phyloP scores from a whole-genome alignment of 2,888 invertebrate genomes.

The Perithous albicinctus region DNA sequence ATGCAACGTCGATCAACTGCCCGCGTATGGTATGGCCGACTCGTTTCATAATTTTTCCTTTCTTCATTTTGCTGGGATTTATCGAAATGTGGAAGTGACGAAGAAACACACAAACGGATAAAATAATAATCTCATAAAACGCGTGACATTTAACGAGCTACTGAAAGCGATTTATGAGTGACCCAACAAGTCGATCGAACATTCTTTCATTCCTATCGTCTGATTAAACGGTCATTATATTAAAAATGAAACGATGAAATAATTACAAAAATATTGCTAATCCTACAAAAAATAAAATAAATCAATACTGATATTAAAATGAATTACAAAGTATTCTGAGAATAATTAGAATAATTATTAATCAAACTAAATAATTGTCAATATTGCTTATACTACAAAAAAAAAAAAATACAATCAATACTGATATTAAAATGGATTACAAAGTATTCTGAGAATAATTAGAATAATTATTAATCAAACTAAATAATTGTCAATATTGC shows the following conservation, averaged over 20 bases:
- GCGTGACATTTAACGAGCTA: conserved; percentile 5
- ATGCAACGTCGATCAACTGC: conserved; percentile 32
- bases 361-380: too few species aligned
- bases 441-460: too few species aligned
- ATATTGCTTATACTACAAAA: too few species aligned
- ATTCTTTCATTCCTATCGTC: not conserved
- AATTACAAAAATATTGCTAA: too few species aligned
- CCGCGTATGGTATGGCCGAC: not conserved
- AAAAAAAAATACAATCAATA: too few species aligned
- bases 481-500: too few species aligned
- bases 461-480: too few species aligned
- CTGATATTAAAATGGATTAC: too few species aligned
- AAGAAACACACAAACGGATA: not conserved
- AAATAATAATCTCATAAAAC: not conserved
- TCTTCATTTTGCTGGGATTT: conserved; percentile 1
- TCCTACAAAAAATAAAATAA: too few species aligned
- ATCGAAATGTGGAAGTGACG: conserved; percentile 5
- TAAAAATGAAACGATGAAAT: not conserved
- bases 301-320: too few species aligned
- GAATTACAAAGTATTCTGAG: too few species aligned
- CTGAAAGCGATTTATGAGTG: conserved; percentile 13
- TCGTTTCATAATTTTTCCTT: conserved; percentile 25
- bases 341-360: too few species aligned
- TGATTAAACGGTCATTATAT: conserved; percentile 5
- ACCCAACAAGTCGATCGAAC: conserved; percentile 2